Evolutionary conservation across 2,113 vertebrate genomes (phyloP).

Genomic region (Tyto alba): DNA sequence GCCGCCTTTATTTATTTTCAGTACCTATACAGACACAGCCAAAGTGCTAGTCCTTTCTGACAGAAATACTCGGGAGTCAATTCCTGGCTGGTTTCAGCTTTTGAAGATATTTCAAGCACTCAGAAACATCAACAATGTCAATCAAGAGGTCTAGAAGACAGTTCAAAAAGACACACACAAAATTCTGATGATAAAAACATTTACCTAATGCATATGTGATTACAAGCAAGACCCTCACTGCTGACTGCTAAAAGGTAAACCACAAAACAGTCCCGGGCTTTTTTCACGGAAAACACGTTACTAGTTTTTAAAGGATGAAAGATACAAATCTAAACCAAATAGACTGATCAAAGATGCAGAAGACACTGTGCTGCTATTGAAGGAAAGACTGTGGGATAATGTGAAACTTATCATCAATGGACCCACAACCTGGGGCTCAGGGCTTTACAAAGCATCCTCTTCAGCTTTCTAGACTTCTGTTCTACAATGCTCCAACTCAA

Average conservation of each 20-base stretch:
- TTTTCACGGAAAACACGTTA: neutral
- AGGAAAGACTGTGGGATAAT: neutral
- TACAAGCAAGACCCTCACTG: neutral
- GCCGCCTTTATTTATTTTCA: neutral
- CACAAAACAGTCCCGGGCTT: neutral
- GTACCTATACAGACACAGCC: neutral
- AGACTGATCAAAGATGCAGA: neutral
- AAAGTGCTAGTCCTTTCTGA: neutral
- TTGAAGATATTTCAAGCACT: neutral
- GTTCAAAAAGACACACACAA: neutral
- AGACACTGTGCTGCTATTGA: neutral
- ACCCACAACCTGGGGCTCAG: neutral
- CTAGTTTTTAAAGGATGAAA: neutral
- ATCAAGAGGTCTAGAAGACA: neutral
- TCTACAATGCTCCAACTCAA: neutral
- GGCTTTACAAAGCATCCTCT: neutral
- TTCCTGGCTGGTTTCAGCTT: neutral
- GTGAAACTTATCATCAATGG: neutral
- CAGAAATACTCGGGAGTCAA: neutral
- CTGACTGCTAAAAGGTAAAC: neutral
- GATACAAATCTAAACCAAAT: neutral
- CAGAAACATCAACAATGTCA: neutral
- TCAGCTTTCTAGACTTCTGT: neutral
- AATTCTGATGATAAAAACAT: neutral
- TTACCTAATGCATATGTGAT: neutral